Evolutionary conservation across 2,888 invertebrate species (phyloP), one percentile per base, ranked within the genome.

Genomic region (Trisateles emortualis): DNA sequence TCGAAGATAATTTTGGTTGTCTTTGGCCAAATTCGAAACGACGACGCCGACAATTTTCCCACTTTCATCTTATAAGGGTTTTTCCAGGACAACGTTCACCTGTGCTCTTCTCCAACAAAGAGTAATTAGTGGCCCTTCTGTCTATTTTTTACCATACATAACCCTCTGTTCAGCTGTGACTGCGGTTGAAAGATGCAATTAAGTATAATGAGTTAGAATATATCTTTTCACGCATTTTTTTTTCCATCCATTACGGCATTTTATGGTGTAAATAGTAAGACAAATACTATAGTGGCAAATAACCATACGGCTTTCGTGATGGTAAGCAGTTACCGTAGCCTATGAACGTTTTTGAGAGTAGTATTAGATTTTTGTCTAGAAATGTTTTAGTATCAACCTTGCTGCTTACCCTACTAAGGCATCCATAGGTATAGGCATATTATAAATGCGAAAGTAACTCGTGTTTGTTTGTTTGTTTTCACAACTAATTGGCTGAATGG

Each of bases 71-170:
- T 38, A 38, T 8, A 38, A 38, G 36, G 19, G 36, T 19, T 38
- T 19, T n/a, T 17, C 19, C 36, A 9, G 17, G n/a, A 19, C 29
- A 11, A 4, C n/a, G 36, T 38, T 38, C 36, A 38, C 36, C 36
- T 38, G 36, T 38, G 36, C 19, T 19, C 36, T 38, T 38, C n/a
- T 38, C 13, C 19, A 38, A 38, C 10, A 4, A 38, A n/a, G 19
- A 8, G 36, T 38, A 17, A 38, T 38, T 38, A 38, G 19, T 17
- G 2, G 16, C n/a, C 32, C 32, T 19, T 2, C n/a, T 35, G 11
- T 33, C 32, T n/a, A 38, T 38, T 38, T 38, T 19, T 19, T n/a
- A 19, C 36, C n/a, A n/a, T n/a, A n/a, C n/a, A n/a, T 11, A 2
- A 19, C 3, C n/a, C 19, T n/a, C 19, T 8, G 19, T 19, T 38